These are phyloP conservation scores for Cephus pulcher DNA, from an alignment of 2,888 invertebrate genomes.

Conservation along the genomic window DNA sequence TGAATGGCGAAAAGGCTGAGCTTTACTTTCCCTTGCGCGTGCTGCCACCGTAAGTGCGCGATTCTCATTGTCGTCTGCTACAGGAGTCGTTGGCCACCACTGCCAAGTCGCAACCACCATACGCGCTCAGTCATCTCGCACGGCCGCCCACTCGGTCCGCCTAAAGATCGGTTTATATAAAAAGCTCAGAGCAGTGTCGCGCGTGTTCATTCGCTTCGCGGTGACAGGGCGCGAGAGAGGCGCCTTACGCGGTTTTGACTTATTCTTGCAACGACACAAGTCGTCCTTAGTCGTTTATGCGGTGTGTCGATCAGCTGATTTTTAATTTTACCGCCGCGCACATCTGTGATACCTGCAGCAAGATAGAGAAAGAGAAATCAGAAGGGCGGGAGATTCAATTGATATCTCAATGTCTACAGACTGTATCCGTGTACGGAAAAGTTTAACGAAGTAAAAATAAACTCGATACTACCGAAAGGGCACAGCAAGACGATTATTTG, in stretches of 20 bases:
- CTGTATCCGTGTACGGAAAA: too few species aligned
- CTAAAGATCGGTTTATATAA: slow-evolving; percentile 53
- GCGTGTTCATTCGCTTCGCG: slow-evolving; percentile 46
- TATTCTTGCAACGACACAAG: slow-evolving; percentile 7
- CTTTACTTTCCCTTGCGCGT: too few species aligned
- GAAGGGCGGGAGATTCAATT: too few species aligned
- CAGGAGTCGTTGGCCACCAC: slow-evolving; percentile 14
- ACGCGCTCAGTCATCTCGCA: slow-evolving; percentile 5
- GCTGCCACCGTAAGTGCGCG: too few species aligned
- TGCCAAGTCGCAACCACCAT: slow-evolving; percentile 12
- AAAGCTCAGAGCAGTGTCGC: slow-evolving; percentile 44
- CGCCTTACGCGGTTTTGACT: neutral
- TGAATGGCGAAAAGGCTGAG: too few species aligned
- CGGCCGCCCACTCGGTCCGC: slow-evolving; percentile 28
- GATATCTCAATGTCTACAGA: too few species aligned
- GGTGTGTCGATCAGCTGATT: neutral
- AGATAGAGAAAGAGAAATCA: too few species aligned
- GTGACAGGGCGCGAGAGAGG: slow-evolving; percentile 23
- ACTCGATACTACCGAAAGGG: too few species aligned
- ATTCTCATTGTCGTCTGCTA: neutral
- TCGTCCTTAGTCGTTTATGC: neutral
- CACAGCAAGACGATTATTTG: too few species aligned
- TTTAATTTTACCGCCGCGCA: neutral
- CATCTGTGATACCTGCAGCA: too few species aligned
- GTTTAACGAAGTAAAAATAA: too few species aligned